Percentiles rank a stretch among this genome's conserved stretches.
Conservation (phyloP, 2,888 invertebrate species). For the Oasisia sp. region DNA sequence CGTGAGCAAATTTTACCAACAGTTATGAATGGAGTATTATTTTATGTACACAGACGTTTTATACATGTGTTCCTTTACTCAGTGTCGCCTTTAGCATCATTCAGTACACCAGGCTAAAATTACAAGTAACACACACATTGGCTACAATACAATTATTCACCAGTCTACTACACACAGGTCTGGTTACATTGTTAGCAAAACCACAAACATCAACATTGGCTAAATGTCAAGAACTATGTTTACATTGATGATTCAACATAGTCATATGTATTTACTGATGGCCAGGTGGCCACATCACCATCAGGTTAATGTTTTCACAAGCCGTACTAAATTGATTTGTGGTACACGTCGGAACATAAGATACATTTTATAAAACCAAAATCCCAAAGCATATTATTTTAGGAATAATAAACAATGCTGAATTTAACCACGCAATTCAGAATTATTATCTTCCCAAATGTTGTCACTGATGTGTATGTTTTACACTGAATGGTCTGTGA, state of each 20-base stretch:
- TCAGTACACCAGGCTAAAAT: neutral
- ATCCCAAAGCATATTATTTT: no score
- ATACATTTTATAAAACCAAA: no score
- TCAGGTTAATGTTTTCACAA: neutral
- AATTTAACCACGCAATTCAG: no score
- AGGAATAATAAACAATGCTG: no score
- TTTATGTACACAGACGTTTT: neutral
- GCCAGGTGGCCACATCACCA: neutral
- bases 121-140: neutral
- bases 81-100: neutral
- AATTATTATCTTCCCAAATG: no score
- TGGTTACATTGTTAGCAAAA: neutral
- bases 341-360: no score
- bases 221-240: neutral
- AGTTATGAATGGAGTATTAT: no score
- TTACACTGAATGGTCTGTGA: no score
- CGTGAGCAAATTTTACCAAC: no score
- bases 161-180: neutral
- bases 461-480: no score
- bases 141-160: neutral
- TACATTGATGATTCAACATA: neutral
- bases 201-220: neutral
- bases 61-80: neutral
- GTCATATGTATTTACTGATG: neutral
- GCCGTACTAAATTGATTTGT: no score